phyloP scores from a whole-genome alignment of 2,888 invertebrate species.

The Napeogenes inachia region DNA sequence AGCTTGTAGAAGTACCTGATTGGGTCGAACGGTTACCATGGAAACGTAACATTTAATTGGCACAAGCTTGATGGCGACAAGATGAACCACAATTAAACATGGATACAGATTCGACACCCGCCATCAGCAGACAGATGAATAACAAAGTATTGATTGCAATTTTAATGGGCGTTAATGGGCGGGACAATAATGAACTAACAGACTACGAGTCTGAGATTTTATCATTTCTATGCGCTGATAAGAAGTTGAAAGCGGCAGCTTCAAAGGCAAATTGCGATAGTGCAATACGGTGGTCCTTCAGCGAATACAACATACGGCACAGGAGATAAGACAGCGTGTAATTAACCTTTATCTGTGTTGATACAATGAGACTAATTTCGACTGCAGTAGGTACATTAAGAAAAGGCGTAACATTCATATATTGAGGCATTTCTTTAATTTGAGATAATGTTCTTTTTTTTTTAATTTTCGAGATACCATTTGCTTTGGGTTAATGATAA shows the following conservation, averaged over 20 bases:
- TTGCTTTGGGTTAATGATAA: too few relatives aligned
- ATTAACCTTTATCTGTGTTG: constrained; percentile 29
- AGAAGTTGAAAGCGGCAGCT: constrained; percentile 61
- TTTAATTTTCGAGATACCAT: too few relatives aligned
- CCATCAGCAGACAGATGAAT: constrained; percentile 69
- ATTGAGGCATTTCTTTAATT: constrained; percentile 6
- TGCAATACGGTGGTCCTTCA: constrained; percentile 49
- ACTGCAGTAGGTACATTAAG: constrained; percentile 20
- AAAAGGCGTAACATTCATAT: constrained; percentile 10
- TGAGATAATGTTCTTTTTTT: neutral
- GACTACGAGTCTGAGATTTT: constrained; percentile 57
- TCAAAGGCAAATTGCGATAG: constrained; percentile 73
- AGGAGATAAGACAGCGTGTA: constrained; percentile 27
- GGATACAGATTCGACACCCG: constrained; percentile 57
- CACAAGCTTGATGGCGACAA: constrained; percentile 24
- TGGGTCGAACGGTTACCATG: neutral
- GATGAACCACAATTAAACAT: constrained; percentile 50
- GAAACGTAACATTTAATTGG: neutral
- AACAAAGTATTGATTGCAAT: constrained; percentile 73
- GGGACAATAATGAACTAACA: constrained; percentile 68
- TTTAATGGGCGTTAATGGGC: constrained; percentile 74
- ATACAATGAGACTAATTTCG: constrained; percentile 26
- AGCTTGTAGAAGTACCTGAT: too few relatives aligned
- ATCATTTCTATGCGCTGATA: constrained; percentile 67
- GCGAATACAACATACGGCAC: constrained; percentile 24